Percentiles rank a stretch among this genome's conserved stretches.
phyloP scores from a whole-genome alignment of 2,888 invertebrate genomes.

The Drosophila picticornis region DNA sequence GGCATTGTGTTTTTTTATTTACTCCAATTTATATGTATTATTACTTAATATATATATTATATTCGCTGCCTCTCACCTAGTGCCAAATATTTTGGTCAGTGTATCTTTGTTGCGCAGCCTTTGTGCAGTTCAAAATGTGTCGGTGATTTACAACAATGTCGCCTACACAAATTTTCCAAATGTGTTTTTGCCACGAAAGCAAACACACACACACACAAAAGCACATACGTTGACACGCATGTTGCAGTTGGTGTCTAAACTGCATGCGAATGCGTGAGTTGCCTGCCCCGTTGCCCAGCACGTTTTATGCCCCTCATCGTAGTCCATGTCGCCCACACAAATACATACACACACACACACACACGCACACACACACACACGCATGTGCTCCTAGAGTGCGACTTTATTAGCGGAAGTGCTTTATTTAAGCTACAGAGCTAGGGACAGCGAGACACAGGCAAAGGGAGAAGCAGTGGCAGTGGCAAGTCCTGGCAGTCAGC shows the following conservation, averaged over 20 bases:
- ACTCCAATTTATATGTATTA: too few relatives aligned
- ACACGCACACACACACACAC: conserved; percentile 17
- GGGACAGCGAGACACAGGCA: conserved; percentile 12
- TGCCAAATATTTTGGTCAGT: conserved; percentile 42
- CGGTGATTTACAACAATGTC: conserved; percentile 79
- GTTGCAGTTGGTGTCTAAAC: conserved; percentile 68
- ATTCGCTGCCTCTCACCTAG: background rate
- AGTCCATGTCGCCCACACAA: conserved; percentile 15
- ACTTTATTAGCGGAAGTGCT: conserved; percentile 82
- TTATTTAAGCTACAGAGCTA: conserved; percentile 76
- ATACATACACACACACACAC: conserved; percentile 25
- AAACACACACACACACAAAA: conserved; percentile 50
- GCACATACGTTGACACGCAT: conserved; percentile 68
- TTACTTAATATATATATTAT: background rate
- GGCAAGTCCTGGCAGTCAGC: conserved; percentile 55
- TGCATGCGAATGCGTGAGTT: conserved; percentile 56
- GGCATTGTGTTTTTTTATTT: background rate
- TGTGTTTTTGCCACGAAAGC: conserved; percentile 79
- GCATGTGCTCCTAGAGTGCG: conserved; percentile 60
- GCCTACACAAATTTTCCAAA: conserved; percentile 77
- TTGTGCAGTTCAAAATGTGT: conserved; percentile 67
- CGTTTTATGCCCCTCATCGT: conserved; percentile 14
- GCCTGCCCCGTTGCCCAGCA: conserved; percentile 40
- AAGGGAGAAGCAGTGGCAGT: conserved; percentile 1
- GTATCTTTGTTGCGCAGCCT: conserved; percentile 44